Conservation (phyloP, 1,140 invertebrate genomes). For the Coenobita brevimanus region DNA sequence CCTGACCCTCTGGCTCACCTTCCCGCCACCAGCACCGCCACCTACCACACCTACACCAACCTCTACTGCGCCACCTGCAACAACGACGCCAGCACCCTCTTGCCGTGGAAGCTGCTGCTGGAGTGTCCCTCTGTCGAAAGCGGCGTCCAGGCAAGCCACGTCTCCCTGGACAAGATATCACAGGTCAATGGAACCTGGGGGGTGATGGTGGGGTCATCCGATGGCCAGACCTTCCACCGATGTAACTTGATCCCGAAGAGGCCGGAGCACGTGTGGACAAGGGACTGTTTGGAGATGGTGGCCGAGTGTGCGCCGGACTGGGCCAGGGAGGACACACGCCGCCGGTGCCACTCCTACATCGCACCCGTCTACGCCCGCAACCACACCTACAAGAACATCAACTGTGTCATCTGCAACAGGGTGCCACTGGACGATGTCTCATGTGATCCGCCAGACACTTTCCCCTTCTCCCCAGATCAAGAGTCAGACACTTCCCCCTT, state of each 20-base stretch:
- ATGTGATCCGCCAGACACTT: background rate
- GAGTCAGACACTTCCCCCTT: background rate
- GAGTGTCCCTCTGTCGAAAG: background rate
- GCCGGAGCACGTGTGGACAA: background rate
- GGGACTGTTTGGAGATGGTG: background rate
- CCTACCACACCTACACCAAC: background rate
- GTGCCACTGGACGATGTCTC: background rate
- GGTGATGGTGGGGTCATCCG: background rate
- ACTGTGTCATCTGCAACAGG: background rate
- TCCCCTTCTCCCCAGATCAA: background rate
- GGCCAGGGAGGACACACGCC: background rate
- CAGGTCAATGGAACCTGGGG: background rate
- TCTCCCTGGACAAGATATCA: background rate
- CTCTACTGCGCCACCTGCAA: slow-evolving; percentile 8
- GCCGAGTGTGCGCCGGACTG: background rate
- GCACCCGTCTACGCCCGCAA: background rate
- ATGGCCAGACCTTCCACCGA: background rate
- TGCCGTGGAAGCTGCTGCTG: slow-evolving; percentile 20
- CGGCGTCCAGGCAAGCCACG: background rate
- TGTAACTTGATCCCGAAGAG: background rate
- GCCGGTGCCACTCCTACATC: background rate
- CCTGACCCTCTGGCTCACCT: slow-evolving; percentile 27
- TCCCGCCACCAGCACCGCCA: slow-evolving; percentile 1
- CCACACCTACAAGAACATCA: background rate
- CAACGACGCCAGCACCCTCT: background rate